Evolutionary conservation across 2,113 vertebrate genomes (phyloP).

Genomic region (Gadus macrocephalus): DNA sequence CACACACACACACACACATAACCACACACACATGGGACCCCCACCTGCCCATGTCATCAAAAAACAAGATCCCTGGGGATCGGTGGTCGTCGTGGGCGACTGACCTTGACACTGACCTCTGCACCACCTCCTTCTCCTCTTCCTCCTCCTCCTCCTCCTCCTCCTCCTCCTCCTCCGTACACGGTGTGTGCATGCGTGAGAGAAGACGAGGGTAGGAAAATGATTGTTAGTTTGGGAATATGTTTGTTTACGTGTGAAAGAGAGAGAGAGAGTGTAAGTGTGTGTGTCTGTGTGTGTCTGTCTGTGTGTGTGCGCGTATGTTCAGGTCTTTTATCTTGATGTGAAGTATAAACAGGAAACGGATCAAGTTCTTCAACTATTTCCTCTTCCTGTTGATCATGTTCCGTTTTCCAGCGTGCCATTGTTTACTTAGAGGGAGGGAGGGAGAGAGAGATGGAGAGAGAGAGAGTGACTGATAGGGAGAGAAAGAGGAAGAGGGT

Average conservation of each 20-base stretch:
- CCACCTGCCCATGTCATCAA: too few species aligned
- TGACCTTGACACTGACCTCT: too few species aligned
- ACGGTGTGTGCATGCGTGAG: conserved; percentile 15
- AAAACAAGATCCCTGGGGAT: too few species aligned
- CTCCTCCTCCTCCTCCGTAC: neutral
- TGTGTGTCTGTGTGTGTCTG: conserved; percentile 12
- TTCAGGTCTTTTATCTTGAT: conserved; percentile 41
- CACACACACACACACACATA: too few species aligned
- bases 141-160: neutral
- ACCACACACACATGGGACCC: too few species aligned
- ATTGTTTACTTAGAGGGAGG: too few species aligned
- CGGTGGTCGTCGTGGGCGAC: too few species aligned
- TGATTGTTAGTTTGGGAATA: too few species aligned
- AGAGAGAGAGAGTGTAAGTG: conserved; percentile 17
- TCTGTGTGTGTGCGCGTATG: conserved; percentile 15
- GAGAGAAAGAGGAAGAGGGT: too few species aligned
- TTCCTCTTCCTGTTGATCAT: conserved; percentile 52
- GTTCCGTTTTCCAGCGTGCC: neutral
- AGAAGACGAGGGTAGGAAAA: neutral
- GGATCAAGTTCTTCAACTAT: conserved; percentile 52
- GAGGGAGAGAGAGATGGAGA: too few species aligned
- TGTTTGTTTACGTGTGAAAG: too few species aligned
- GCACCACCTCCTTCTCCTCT: neutral
- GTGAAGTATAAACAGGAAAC: conserved; percentile 65
- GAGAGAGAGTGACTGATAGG: too few species aligned